phyloP scores from a whole-genome alignment of 1,140 invertebrate genomes.

The Bombus ignitus region DNA sequence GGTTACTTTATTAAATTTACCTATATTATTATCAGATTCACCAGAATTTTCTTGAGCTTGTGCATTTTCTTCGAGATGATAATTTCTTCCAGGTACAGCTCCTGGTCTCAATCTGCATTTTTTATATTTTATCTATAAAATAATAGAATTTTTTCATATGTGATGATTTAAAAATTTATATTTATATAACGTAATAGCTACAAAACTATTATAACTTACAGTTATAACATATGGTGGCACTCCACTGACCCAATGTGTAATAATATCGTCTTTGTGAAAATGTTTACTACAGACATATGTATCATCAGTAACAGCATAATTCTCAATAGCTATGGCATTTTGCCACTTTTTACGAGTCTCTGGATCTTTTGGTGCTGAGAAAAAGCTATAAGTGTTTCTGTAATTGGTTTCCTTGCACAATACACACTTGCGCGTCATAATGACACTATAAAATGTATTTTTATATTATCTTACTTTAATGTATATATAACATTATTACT shows the following conservation, averaged over 20 bases:
- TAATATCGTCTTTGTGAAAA: slow-evolving; percentile 77
- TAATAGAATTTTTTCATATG: background rate
- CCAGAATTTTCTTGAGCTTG: slow-evolving; percentile 29
- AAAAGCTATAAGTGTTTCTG: slow-evolving; percentile 78
- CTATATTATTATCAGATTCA: background rate
- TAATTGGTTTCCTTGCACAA: slow-evolving; percentile 79
- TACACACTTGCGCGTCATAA: slow-evolving; percentile 79
- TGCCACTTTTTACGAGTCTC: slow-evolving; percentile 77
- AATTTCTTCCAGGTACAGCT: slow-evolving; percentile 70
- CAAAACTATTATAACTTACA: slow-evolving; percentile 64
- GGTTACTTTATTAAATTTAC: slow-evolving; percentile 11
- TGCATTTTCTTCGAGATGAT: slow-evolving; percentile 37
- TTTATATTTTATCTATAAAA: slow-evolving; percentile 79
- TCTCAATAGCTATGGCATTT: slow-evolving; percentile 73
- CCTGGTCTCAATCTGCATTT: slow-evolving; percentile 77
- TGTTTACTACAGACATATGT: slow-evolving; percentile 80
- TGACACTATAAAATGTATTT: slow-evolving; percentile 20
- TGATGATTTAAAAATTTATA: background rate
- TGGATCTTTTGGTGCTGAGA: slow-evolving; percentile 79
- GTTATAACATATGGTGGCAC: slow-evolving; percentile 78
- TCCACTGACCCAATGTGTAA: slow-evolving; percentile 80
- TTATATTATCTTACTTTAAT: background rate
- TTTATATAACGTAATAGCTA: background rate
- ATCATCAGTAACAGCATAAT: slow-evolving; percentile 76
- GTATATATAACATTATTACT: background rate